phyloP scores from a whole-genome alignment of 2,888 invertebrate species.

The Drosophila atroscutellata region DNA sequence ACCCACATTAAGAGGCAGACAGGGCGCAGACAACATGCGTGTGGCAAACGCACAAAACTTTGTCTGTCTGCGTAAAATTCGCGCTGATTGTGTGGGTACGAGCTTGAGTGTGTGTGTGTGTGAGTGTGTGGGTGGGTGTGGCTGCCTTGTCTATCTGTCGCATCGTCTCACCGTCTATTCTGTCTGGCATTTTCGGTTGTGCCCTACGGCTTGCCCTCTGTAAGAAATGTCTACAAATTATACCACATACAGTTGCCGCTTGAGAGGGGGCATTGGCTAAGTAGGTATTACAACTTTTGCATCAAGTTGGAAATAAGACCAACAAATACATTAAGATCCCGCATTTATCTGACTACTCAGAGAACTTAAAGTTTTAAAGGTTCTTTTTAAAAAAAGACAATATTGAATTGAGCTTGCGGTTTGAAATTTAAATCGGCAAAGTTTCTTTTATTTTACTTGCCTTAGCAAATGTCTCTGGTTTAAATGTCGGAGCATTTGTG shows the following conservation, averaged over 20 bases:
- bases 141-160: slow-evolving; percentile 21
- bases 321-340: slow-evolving; percentile 21
- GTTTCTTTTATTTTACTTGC: not conserved
- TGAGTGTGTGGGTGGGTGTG: slow-evolving; percentile 28
- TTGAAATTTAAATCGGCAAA: not conserved
- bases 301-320: slow-evolving; percentile 23
- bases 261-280: slow-evolving; percentile 27
- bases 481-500: not conserved
- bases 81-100: slow-evolving; percentile 43
- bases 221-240: slow-evolving; percentile 73
- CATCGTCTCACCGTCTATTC: slow-evolving; percentile 22
- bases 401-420: not conserved
- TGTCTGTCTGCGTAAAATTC: slow-evolving; percentile 56
- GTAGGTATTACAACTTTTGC: slow-evolving; percentile 48
- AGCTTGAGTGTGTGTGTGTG: slow-evolving; percentile 9
- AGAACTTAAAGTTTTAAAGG: not conserved
- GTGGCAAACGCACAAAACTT: slow-evolving; percentile 67
- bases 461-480: not conserved
- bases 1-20: slow-evolving; percentile 50
- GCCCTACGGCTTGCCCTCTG: slow-evolving; percentile 38
- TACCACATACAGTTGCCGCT: slow-evolving; percentile 24
- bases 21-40: slow-evolving; percentile 75
- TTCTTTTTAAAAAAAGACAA: not conserved
- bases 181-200: slow-evolving; percentile 51
- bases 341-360: slow-evolving; percentile 10